Evolutionary conservation across 2,888 invertebrate species (phyloP), one percentile per base, ranked within the genome.

Genomic region (Erpobdella octoculata): DNA sequence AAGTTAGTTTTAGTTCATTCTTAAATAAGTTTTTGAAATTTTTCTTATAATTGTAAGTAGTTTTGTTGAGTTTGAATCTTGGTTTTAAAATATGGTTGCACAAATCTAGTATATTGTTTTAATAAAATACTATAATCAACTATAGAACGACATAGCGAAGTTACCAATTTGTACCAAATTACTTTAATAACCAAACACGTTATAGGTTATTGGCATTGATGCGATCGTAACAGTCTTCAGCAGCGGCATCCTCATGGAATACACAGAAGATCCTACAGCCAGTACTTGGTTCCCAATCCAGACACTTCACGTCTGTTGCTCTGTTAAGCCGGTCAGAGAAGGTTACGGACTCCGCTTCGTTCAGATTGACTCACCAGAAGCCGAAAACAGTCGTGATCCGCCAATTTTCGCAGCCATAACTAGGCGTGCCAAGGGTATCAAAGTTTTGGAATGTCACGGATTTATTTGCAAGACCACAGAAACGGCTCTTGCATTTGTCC

Each of bases 211-310:
- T 53, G 83, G 83, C 0, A 79, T 83, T 33, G 79, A 81, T 69
- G 92, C 95, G 77, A 94, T 94, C 93, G 86, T 97, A 71, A 93
- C 93, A 77, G 93, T 98, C 69, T 95, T 94, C 92, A 92, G 92
- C 75, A 95, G 95, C 82, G 97, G 97, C 67, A 89, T 98, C 76
- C 25, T 73, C 38, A 28, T 98, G 76, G 95, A 97, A 85, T 97
- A 97, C 83, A 91, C 95, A 0, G 77, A 76, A 35, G 81, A 80
- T 64, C 72, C 75, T 2, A 76, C 76, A 36, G 77, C 77, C n/a
- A 77, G 79, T 4, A 78, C 80, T 5, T 80, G 79, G 76, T 83
- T 83, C 75, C 83, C 83, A 0, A 81, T 82, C 66, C 76, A 78
- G 6, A 76, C 80, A 0, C 75, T 83, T 9, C 80, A 79, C 33